Evolutionary conservation across 2,113 vertebrate genomes (phyloP).

Genomic region (Gymnobelideus leadbeateri): DNA sequence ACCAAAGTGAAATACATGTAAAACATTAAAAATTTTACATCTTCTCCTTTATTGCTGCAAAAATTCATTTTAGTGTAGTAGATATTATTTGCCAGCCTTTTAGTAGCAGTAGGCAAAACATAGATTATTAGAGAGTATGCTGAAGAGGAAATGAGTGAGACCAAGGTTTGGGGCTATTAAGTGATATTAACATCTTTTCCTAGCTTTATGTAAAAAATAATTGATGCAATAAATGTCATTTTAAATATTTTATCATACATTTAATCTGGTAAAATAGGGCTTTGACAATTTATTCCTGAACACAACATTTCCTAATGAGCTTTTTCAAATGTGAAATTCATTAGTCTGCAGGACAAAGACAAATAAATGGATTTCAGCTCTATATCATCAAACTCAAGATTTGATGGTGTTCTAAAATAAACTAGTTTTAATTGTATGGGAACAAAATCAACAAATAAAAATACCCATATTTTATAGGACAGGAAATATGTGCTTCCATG

Average conservation of each 20-base stretch:
- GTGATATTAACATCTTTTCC: constrained; percentile 68
- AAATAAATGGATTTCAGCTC: constrained; percentile 47
- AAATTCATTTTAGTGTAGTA: constrained; percentile 64
- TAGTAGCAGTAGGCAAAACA: constrained; percentile 67
- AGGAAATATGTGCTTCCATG: constrained; percentile 38
- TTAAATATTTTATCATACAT: constrained; percentile 78
- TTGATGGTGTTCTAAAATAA: constrained; percentile 51
- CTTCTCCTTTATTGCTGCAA: constrained; percentile 69
- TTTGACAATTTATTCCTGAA: constrained; percentile 74
- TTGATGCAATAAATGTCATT: constrained; percentile 75
- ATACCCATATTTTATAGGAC: constrained; percentile 37
- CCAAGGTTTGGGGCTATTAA: constrained; percentile 59
- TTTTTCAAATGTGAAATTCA: constrained; percentile 75
- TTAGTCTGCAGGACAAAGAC: constrained; percentile 65
- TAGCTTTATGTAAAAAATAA: constrained; percentile 69
- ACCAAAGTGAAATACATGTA: constrained; percentile 75
- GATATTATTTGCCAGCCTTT: constrained; percentile 74
- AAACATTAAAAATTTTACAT: constrained; percentile 72
- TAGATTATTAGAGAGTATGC: constrained; percentile 59
- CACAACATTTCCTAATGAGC: constrained; percentile 68
- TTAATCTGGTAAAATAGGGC: constrained; percentile 62
- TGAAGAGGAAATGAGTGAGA: constrained; percentile 45
- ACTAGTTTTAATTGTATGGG: constrained; percentile 16
- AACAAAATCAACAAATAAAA: constrained; percentile 44
- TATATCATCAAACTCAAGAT: constrained; percentile 59